phyloP scores from a whole-genome alignment of 2,888 invertebrate genomes.

The Chalcis sispes region DNA sequence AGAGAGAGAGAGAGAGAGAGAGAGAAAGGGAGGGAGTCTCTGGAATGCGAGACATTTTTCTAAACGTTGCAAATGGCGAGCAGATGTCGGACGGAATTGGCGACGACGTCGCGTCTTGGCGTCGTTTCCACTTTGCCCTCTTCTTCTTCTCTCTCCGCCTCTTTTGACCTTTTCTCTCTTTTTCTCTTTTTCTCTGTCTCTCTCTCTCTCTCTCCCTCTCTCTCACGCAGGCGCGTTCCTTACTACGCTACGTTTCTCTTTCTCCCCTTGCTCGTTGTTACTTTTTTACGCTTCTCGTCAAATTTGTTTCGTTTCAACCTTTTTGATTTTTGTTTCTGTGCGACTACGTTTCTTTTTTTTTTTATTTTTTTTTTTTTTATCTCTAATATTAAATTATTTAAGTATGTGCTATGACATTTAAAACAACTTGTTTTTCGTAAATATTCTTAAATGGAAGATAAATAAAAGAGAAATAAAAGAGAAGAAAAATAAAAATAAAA shows the following conservation, averaged over 20 bases:
- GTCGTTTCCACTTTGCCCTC: slow-evolving; percentile 30
- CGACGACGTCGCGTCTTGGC: not conserved
- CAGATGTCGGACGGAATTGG: slow-evolving; percentile 66
- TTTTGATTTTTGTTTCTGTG: not conserved
- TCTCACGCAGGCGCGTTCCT: not conserved
- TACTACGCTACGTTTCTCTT: slow-evolving; percentile 19
- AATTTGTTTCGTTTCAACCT: too few relatives aligned
- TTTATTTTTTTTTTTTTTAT: not conserved
- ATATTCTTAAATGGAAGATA: too few relatives aligned
- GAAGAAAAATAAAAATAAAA: too few relatives aligned
- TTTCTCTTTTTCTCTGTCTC: not conserved
- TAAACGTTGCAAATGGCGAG: slow-evolving; percentile 72
- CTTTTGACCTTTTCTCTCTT: not conserved
- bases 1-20: too few relatives aligned
- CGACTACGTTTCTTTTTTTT: not conserved
- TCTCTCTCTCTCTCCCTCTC: not conserved
- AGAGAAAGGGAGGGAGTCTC: too few relatives aligned
- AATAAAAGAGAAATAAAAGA: too few relatives aligned
- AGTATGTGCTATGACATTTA: too few relatives aligned
- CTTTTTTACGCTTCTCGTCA: too few relatives aligned
- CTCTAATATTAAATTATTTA: too few relatives aligned
- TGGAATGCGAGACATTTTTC: slow-evolving; percentile 71
- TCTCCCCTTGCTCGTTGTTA: slow-evolving; percentile 2
- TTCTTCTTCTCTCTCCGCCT: slow-evolving; percentile 15
- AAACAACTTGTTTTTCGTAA: too few relatives aligned